Percentiles rank a stretch among this genome's conserved stretches.
These are phyloP conservation scores for Entomobrya multifasciata DNA, from an alignment of 2,888 invertebrate species.

Conservation along the genomic window DNA sequence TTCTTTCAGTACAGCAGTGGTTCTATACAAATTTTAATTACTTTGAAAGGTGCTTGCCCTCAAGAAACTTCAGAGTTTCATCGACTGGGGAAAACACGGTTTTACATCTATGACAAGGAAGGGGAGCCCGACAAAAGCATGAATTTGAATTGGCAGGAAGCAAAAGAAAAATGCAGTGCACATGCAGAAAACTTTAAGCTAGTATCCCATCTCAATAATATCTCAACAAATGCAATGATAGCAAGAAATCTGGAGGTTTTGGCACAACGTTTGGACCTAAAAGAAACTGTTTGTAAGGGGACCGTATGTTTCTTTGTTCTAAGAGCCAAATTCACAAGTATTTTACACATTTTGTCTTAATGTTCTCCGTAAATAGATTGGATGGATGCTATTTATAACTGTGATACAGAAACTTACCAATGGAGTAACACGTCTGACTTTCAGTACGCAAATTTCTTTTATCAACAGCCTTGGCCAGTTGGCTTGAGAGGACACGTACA, in stretches of 20 bases:
- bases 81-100: slow-evolving; percentile 56
- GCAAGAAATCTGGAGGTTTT: slow-evolving; percentile 37
- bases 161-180: background rate
- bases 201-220: slow-evolving; percentile 34
- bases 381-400: slow-evolving; percentile 41
- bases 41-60: slow-evolving; percentile 14
- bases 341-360: too few species aligned
- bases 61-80: slow-evolving; percentile 10
- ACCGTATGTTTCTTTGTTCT: too few species aligned
- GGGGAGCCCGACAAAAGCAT: slow-evolving; percentile 8
- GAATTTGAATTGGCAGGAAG: slow-evolving; percentile 17
- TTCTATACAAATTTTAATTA: background rate
- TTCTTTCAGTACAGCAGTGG: too few species aligned
- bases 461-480: slow-evolving; percentile 35
- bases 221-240: slow-evolving; percentile 51
- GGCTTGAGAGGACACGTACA: slow-evolving; percentile 3
- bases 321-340: too few species aligned
- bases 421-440: slow-evolving; percentile 33
- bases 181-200: background rate
- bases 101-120: slow-evolving; percentile 31
- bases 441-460: slow-evolving; percentile 40
- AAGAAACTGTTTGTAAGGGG: slow-evolving; percentile 44
- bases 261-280: background rate
- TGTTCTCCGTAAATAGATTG: too few species aligned
- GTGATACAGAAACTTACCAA: background rate